Base-by-base conservation (phyloP, 2,797 vertebrate species). In the Miopithecus talapoin region DNA sequence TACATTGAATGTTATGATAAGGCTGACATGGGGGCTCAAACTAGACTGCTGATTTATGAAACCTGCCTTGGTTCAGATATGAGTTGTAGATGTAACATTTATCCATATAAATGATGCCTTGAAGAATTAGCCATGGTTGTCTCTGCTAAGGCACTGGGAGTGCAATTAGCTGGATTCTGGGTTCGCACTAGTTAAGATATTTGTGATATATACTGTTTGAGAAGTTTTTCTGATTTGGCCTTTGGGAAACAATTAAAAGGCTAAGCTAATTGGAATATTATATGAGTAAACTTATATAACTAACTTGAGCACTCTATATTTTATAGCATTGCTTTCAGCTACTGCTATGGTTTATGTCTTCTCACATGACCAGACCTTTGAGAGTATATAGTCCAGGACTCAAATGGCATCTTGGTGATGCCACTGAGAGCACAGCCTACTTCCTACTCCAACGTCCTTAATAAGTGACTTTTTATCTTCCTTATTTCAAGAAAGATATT, bases 251-350 rank as follows among this genome's bases (percentile, higher is more conserved):
- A 92, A 87, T 14, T 41, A 88, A 72, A 84, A 84, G 30, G 8
- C 39, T 85, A 94, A 72, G 30, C 61, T 55, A 64, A 88, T 24
- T 84, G 61, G 55, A 41, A 95, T 94, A 87, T 94, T 79, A 76
- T 83, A 61, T 48, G 28, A 89, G 24, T 75, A 87, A 78, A 87
- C 90, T 74, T 64, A 61, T 68, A 16, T 79, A 84, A 57, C 36
- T 84, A 74, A 68, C 36, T 53, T 55, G 30, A 12, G 41, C 16
- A 90, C 5, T 76, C 30, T 75, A 22, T 70, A 64, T 87, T 96
- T 21, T 79, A 22, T 41, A 80, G 41, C 64, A 61, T 75, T 22
- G 48, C 28, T 57, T 81, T 91, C 48, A 89, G 79, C 43, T 89
- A 43, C 41, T 94, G 74, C 4, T 68, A 16, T 70, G 50, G 13